Conservation (phyloP, 1,140 invertebrate genomes). For the Radopholus similis region DNA sequence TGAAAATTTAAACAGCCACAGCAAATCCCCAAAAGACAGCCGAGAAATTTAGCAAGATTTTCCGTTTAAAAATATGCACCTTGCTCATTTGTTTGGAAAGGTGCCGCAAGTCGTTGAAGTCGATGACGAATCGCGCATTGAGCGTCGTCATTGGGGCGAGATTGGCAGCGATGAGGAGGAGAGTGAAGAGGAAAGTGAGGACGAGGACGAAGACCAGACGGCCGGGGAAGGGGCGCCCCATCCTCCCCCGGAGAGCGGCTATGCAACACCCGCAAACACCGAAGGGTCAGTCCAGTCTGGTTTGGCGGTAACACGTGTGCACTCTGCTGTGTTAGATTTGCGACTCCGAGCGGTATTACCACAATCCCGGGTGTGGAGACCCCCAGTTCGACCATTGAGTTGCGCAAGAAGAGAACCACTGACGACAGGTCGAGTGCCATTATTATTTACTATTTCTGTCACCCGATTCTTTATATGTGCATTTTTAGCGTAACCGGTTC, state of each 20-base stretch:
- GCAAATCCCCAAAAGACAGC: no score
- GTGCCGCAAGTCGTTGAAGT: slow-evolving; percentile 35
- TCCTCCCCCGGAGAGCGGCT: slow-evolving; percentile 58
- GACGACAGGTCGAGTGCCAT: slow-evolving; percentile 88
- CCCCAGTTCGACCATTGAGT: slow-evolving; percentile 86
- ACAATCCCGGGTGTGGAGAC: slow-evolving; percentile 94
- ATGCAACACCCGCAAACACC: slow-evolving; percentile 43
- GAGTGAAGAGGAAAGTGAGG: slow-evolving; percentile 70
- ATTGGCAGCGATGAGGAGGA: slow-evolving; percentile 83
- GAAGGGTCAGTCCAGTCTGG: slow-evolving; percentile 35
- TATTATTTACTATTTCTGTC: slow-evolving; percentile 63
- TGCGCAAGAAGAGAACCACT: slow-evolving; percentile 93
- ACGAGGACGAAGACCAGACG: slow-evolving; percentile 67
- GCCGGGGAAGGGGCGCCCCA: slow-evolving; percentile 42
- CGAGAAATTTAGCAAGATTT: background rate
- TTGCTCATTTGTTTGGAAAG: background rate
- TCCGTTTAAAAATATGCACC: background rate
- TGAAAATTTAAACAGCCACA: background rate
- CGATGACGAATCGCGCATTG: slow-evolving; percentile 78
- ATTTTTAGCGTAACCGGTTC: slow-evolving; percentile 65
- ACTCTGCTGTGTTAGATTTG: slow-evolving; percentile 62
- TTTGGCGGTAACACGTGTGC: slow-evolving; percentile 2
- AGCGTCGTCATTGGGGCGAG: slow-evolving; percentile 91
- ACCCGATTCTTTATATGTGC: background rate
- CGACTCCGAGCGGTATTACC: slow-evolving; percentile 89